Conservation (phyloP, 1,140 invertebrate species). For the Drosophila miranda region DNA sequence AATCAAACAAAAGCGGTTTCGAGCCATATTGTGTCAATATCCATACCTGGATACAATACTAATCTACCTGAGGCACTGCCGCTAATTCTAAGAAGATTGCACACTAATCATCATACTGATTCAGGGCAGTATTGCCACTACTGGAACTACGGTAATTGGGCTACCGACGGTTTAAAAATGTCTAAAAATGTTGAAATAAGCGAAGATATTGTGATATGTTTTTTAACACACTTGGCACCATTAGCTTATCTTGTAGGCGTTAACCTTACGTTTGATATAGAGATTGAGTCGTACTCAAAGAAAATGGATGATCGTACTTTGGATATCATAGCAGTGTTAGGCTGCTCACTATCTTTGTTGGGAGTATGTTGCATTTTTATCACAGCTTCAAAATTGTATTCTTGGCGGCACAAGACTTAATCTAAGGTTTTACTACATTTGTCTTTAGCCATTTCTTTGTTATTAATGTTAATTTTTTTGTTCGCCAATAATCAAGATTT, state of each 20-base stretch:
- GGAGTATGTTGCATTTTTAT: too few relatives aligned
- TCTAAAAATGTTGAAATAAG: constrained; percentile 21
- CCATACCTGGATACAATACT: constrained; percentile 83
- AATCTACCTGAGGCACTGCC: constrained; percentile 83
- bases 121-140: constrained; percentile 83
- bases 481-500: too few relatives aligned
- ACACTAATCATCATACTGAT: constrained; percentile 36
- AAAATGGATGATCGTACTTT: too few relatives aligned
- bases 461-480: too few relatives aligned
- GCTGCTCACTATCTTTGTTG: too few relatives aligned
- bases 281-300: not conserved
- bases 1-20: constrained; percentile 45
- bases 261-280: constrained; percentile 55
- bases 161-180: constrained; percentile 81
- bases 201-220: constrained; percentile 83
- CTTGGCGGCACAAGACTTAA: too few relatives aligned
- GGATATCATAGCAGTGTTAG: too few relatives aligned
- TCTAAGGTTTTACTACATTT: too few relatives aligned
- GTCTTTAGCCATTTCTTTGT: too few relatives aligned
- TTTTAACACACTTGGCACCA: constrained; percentile 85
- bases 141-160: constrained; percentile 85
- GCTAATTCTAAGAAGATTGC: constrained; percentile 77
- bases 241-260: constrained; percentile 84
- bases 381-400: too few relatives aligned
- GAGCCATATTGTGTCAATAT: constrained; percentile 84